Percentiles rank a stretch among this genome's conserved stretches.
phyloP scores from a whole-genome alignment of 2,888 invertebrate species.

The Eristalis arbustorum region DNA sequence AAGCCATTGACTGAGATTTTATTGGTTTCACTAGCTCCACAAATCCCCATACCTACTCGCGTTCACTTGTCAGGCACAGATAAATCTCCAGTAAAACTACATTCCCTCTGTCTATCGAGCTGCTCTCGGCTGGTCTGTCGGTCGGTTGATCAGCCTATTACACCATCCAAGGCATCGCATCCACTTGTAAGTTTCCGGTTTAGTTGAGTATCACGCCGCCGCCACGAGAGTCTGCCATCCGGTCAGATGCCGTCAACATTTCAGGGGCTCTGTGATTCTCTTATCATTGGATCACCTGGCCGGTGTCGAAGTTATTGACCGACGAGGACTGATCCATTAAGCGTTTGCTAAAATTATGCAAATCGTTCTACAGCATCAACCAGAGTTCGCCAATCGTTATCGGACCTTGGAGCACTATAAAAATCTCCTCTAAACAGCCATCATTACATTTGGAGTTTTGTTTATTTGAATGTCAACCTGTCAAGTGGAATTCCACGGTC shows the following conservation, averaged over 20 bases:
- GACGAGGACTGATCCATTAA: conserved; percentile 20
- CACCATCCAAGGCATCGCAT: not conserved
- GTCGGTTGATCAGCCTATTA: not conserved
- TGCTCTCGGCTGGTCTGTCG: not conserved
- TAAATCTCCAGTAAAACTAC: conserved; percentile 21
- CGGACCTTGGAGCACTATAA: not conserved
- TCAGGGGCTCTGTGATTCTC: not conserved
- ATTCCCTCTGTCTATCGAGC: conserved; percentile 6
- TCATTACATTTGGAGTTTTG: not conserved
- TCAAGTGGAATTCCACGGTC: not conserved
- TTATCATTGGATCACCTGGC: conserved; percentile 25
- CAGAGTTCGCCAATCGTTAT: conserved; percentile 9
- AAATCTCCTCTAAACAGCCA: conserved; percentile 8
- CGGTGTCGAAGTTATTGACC: conserved; percentile 35
- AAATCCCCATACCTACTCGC: not conserved
- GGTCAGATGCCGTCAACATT: conserved; percentile 21
- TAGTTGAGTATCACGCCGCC: conserved; percentile 4
- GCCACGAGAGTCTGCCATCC: not conserved
- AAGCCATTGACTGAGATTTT: conserved; percentile 27
- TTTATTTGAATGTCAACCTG: conserved; percentile 7
- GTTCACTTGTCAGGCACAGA: not conserved
- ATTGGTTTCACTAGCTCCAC: conserved; percentile 1
- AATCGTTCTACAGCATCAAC: conserved; percentile 1
- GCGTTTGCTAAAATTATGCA: conserved; percentile 39
- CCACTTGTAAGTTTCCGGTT: conserved; percentile 31